Base-by-base conservation (phyloP, 2,113 vertebrate species). In the Melanostigma gelatinosum region DNA sequence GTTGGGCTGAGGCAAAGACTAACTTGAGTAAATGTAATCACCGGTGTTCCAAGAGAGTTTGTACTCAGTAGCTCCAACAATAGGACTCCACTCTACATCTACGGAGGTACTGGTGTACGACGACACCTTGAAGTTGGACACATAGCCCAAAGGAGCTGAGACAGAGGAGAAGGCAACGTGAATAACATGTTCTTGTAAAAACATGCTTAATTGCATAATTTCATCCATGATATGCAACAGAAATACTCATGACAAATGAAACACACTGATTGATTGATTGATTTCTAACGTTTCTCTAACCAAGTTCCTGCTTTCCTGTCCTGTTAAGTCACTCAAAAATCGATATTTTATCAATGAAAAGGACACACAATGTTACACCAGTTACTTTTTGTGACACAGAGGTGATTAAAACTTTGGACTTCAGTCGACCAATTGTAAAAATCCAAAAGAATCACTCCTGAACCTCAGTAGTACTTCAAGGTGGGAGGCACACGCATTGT, bases 131-230 rank as follows among this genome's bases (percentile, higher is more conserved):
- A 97, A 97, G 88, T 96, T 95, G 70, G 96, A 96, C 74, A 97
- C 95, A 0, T 96, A 96, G 64, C 96, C 96, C 52, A 97, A 91
- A n/a, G 96, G 96, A 85, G 95, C 97, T 98, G 90, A 75, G 48
- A 50, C 13, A 38, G 6, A 32, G 13, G n/a, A 58, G 44, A n/a
- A 65, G 1, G 38, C 24, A 61, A 29, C 12, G 75, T 52, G 7
- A 52, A 48, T 13, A 58, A 32, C 32, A 32, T 32, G 32, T 32
- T 32, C 32, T 3, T 64, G 22, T 4, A 11, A 58, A 75, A 22
- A 42, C n/a, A 24, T 18, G 52, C 36, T 42, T 24, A 11, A 34
- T 57, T 0, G 2, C 11, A 69, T 32, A 2, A 46, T 38, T 36
- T 61, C 32, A 60, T 61, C 5, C 1, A 12, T 58, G 34, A 76